Evolutionary conservation across 2,113 vertebrate genomes (phyloP), one percentile per base, ranked within the genome.

Genomic region (Anguilla rostrata): DNA sequence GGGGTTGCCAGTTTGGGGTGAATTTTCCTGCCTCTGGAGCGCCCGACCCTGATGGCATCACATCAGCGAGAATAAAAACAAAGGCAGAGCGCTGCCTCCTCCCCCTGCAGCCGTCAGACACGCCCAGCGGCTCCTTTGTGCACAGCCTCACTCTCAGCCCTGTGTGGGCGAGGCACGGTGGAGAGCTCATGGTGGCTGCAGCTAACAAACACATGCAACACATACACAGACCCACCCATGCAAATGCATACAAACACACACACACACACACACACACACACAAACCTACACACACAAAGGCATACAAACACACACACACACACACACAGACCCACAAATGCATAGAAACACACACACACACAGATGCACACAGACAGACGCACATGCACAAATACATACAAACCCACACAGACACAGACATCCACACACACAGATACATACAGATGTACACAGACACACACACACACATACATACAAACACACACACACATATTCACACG

Each of bases 71-170:
- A 75, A 66, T 66, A 66, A 34, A 75, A n/a, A 75, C 26, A 75
- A 34, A 34, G 71, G 26, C 71, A 29, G 71, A 12, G 71, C 71
- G n/a, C 9, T 75, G 71, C 26, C 49, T 53, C 71, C 71, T 75
- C n/a, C 71, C 8, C 71, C 29, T n/a, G 12, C n/a, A 12, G 75
- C 78, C 34, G 84, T 40, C 75, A 75, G 71, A 75, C 71, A 75
- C 71, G 40, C 80, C 39, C 39, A 81, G 18, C 80, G 0, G 80
- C 60, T 66, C 60, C 49, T 80, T 66, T 66, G 60, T 66, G 22
- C 60, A 79, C 78, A 85, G 84, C 34, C 75, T 79, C 75, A 46
- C 75, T 53, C 75, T 85, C 60, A 66, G 43, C 75, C 11, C 71
- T 85, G 84, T 79, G 29, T 66, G 60, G 60, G 60, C 60, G 60